A percentile compares a stretch with the other conserved stretches of the same genome.
Evolutionary conservation across 1,140 invertebrate species (phyloP).

Genomic region (Plutomurus gul): DNA sequence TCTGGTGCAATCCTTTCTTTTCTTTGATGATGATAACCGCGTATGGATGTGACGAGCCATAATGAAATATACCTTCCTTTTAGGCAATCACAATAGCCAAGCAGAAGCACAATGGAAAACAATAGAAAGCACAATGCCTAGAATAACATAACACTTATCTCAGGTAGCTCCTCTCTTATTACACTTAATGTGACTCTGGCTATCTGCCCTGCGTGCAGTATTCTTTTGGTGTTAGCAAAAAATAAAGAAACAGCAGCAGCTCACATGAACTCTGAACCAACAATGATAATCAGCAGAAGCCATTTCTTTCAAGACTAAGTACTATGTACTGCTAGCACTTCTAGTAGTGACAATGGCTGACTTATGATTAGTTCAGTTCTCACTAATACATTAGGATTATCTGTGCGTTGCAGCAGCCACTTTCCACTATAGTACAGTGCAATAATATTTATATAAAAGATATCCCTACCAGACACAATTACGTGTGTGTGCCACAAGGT

Average conservation of each 20-base stretch:
- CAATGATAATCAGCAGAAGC: conserved; percentile 1
- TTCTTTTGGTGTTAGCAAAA: not conserved
- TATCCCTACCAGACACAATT: too few relatives aligned
- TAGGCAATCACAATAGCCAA: not conserved
- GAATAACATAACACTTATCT: conserved; percentile 23
- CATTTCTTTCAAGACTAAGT: not conserved
- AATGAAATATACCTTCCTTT: not conserved
- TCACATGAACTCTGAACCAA: conserved; percentile 15
- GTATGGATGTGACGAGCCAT: conserved; percentile 13
- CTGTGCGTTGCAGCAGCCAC: too few relatives aligned
- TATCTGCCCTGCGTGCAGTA: not conserved
- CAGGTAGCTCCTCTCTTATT: conserved; percentile 9
- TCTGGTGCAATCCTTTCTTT: not conserved
- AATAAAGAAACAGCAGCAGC: not conserved
- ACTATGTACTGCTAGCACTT: too few relatives aligned
- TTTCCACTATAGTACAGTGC: too few relatives aligned
- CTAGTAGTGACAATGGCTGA: conserved; percentile 22
- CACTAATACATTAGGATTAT: not conserved
- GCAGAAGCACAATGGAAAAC: not conserved
- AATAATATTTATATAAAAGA: too few relatives aligned
- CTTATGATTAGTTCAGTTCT: conserved; percentile 16
- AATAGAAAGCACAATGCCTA: conserved; percentile 23
- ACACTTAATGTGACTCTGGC: not conserved
- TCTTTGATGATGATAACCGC: not conserved
- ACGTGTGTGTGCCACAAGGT: too few relatives aligned